Conservation (phyloP, 2,797 vertebrate genomes). For the Sebastes alutus region DNA sequence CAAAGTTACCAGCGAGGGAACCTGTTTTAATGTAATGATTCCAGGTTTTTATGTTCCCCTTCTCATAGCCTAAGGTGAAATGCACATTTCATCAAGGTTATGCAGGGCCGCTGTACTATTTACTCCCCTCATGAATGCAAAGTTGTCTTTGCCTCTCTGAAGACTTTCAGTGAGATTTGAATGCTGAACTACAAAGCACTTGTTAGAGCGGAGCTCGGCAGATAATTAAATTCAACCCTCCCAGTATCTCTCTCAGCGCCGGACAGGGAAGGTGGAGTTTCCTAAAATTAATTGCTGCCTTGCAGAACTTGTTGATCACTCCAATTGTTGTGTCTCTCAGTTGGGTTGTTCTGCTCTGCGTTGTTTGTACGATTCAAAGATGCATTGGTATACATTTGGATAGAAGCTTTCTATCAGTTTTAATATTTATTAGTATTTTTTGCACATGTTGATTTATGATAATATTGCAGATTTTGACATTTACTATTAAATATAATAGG, state of each 20-base stretch:
- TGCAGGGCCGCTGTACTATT: constrained; percentile 69
- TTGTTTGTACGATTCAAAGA: constrained; percentile 10
- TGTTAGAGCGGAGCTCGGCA: constrained; percentile 70
- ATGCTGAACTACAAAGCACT: constrained; percentile 81
- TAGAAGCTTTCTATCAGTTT: not conserved
- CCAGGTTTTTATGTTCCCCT: constrained; percentile 70
- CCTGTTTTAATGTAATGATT: constrained; percentile 71
- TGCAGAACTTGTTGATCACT: constrained; percentile 49
- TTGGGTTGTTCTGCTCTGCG: not conserved
- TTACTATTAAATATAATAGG: not conserved
- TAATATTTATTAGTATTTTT: not conserved
- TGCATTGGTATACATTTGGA: not conserved
- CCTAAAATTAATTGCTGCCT: constrained; percentile 54
- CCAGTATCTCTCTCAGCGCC: constrained; percentile 40
- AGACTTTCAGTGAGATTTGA: constrained; percentile 78
- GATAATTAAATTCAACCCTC: constrained; percentile 73
- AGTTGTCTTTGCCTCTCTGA: constrained; percentile 77
- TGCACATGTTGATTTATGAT: not conserved
- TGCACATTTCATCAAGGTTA: constrained; percentile 86
- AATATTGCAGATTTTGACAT: not conserved
- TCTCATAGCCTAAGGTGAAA: constrained; percentile 81
- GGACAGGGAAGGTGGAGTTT: constrained; percentile 54
- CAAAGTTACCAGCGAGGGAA: constrained; percentile 70
- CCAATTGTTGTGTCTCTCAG: constrained; percentile 12
- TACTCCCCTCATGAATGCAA: constrained; percentile 79